Evolutionary conservation across 2,797 vertebrate species (phyloP).

Genomic region (Simalia tracyae): DNA sequence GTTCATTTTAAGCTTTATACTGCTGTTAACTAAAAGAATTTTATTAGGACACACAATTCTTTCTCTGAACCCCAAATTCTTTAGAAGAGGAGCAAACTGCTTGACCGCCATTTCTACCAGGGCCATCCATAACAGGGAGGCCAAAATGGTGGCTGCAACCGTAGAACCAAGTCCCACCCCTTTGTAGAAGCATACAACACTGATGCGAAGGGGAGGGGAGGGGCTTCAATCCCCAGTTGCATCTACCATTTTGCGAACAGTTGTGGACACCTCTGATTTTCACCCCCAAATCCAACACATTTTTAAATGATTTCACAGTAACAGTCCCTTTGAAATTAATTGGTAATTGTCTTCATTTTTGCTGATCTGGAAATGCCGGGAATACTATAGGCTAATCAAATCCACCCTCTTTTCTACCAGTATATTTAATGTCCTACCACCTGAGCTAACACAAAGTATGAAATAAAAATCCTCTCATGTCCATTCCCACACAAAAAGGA

Average conservation of each 20-base stretch:
- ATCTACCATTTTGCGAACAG: neutral
- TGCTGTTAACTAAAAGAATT: conserved; percentile 39
- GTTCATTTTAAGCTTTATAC: conserved; percentile 37
- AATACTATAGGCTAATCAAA: neutral
- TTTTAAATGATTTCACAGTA: neutral
- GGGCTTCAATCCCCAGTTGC: neutral
- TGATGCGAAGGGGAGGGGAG: neutral
- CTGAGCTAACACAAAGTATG: neutral
- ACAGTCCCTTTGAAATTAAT: neutral
- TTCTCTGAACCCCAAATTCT: conserved; percentile 42
- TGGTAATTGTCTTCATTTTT: neutral
- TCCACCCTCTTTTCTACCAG: neutral
- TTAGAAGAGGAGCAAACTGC: neutral
- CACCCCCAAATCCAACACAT: neutral
- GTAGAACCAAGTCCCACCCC: neutral
- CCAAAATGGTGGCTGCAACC: neutral
- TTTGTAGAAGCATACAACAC: neutral
- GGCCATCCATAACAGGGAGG: neutral
- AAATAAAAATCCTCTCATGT: neutral
- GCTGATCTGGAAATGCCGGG: neutral
- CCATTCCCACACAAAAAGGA: neutral
- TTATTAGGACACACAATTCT: conserved; percentile 36
- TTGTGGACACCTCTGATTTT: neutral
- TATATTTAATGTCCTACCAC: neutral
- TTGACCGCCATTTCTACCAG: neutral